Conservation (phyloP, 2,113 vertebrate genomes). For the Leuciscus idus region DNA sequence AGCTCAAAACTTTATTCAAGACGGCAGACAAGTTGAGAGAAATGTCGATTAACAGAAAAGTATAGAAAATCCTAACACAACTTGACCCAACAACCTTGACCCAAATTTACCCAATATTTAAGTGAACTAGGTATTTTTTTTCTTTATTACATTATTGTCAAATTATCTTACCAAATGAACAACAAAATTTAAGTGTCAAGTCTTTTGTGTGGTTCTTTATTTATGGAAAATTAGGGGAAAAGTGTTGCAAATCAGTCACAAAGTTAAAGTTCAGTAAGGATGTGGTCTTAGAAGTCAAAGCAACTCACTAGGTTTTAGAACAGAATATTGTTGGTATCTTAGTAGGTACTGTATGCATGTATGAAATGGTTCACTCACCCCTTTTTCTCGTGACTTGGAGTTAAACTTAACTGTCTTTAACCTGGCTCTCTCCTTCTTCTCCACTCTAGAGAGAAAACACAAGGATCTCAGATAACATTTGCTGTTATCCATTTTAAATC, state of each 20-base stretch:
- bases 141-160: too few species aligned
- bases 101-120: too few species aligned
- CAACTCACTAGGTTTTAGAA: conserved; percentile 29
- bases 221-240: background rate
- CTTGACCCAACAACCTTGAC: too few species aligned
- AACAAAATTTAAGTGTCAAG: too few species aligned
- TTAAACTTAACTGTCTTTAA: conserved; percentile 99
- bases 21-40: too few species aligned
- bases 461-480: background rate
- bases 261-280: background rate
- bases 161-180: too few species aligned
- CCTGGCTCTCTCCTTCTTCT: conserved; percentile 95
- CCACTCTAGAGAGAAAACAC: conserved; percentile 80
- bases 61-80: too few species aligned
- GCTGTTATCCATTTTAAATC: conserved; percentile 7
- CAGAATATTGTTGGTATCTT: background rate
- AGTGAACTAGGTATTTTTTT: too few species aligned
- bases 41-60: too few species aligned
- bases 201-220: too few species aligned
- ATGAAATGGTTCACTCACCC: conserved; percentile 81
- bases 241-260: background rate
- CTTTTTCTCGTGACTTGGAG: conserved; percentile 92
- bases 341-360: background rate
- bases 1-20: too few species aligned
- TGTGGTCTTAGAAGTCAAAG: background rate